Percentiles rank a stretch among this genome's conserved stretches.
Evolutionary conservation across 2,797 vertebrate species (phyloP).

Genomic region (Neostethus bicornis): DNA sequence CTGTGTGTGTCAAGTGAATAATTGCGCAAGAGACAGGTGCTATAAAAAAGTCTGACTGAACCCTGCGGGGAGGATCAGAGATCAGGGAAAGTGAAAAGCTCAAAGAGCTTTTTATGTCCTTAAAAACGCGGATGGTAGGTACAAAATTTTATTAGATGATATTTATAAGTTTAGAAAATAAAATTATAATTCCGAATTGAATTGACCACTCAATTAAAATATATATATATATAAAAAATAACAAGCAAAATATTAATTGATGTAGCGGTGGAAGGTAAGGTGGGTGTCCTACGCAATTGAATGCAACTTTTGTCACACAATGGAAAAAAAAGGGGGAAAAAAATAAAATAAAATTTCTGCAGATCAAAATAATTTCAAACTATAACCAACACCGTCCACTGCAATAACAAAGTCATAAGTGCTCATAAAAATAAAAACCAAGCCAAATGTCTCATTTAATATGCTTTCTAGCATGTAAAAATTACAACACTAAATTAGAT

Average conservation of each 20-base stretch:
- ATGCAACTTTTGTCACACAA: too few species aligned
- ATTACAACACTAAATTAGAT: conserved; percentile 43
- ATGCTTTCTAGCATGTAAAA: neutral
- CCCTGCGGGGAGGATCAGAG: neutral
- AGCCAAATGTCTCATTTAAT: neutral
- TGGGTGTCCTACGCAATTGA: too few species aligned
- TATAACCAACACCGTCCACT: too few species aligned
- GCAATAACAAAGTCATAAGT: too few species aligned
- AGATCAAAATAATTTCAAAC: too few species aligned
- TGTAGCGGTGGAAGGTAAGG: too few species aligned
- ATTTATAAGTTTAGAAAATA: too few species aligned
- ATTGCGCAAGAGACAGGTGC: neutral
- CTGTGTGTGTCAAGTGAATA: conserved; percentile 2
- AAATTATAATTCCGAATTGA: too few species aligned
- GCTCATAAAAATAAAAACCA: neutral
- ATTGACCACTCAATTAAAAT: too few species aligned
- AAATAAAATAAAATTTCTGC: neutral
- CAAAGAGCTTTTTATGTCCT: neutral
- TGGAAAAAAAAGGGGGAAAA: too few species aligned
- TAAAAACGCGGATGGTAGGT: neutral
- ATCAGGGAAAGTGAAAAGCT: neutral
- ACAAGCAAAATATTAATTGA: too few species aligned
- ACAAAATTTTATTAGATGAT: neutral
- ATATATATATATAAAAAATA: too few species aligned
- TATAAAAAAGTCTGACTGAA: neutral